Conservation (phyloP, 2,797 vertebrate genomes). For the Gallinago nigripennis region DNA sequence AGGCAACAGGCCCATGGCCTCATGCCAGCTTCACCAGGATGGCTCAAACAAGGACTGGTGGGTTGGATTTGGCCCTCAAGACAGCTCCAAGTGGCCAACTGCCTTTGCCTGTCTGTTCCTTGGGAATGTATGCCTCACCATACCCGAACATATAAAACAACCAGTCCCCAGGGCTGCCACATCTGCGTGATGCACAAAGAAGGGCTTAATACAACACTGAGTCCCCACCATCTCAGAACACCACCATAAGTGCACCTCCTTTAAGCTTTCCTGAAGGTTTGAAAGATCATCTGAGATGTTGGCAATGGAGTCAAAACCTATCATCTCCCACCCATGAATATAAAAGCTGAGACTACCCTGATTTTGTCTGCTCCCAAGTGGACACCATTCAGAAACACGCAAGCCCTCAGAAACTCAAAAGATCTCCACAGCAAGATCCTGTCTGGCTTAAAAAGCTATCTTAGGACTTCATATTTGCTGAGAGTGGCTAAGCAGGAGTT, state of each 20-base stretch:
- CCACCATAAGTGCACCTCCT: neutral
- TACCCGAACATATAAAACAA: neutral
- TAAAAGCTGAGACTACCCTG: neutral
- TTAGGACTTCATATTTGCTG: neutral
- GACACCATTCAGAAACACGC: neutral
- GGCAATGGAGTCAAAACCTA: neutral
- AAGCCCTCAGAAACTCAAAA: neutral
- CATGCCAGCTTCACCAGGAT: neutral
- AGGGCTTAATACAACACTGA: neutral
- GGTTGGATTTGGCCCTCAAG: neutral
- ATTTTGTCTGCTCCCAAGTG: neutral
- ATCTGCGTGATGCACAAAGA: neutral
- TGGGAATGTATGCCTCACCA: neutral
- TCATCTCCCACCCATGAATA: neutral
- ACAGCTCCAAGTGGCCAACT: neutral
- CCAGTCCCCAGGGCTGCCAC: neutral
- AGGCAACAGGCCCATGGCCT: neutral
- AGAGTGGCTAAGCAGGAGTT: neutral
- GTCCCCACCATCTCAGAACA: neutral
- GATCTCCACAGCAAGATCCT: neutral
- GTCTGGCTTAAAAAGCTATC: neutral
- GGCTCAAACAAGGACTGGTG: rapidly evolving
- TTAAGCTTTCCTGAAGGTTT: neutral
- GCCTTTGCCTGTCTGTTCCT: neutral
- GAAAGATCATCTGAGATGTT: neutral